Percentiles rank a stretch among this genome's conserved stretches.
Conservation (phyloP, 2,797 vertebrate genomes). For the Gymnothorax reevesii region DNA sequence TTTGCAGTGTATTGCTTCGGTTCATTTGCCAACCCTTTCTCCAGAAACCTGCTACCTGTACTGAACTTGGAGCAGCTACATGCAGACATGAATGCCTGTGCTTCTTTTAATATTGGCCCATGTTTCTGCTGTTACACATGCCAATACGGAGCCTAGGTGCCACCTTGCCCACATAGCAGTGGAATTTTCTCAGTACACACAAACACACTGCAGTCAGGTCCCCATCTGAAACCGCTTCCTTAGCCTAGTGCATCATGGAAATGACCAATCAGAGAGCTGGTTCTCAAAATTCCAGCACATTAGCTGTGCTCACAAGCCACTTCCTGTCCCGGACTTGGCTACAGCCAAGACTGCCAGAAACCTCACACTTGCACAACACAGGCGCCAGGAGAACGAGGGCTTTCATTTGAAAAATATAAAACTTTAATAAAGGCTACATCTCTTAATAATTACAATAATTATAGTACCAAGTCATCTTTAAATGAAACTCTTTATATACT, state of each 20-base stretch:
- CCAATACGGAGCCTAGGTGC: not conserved
- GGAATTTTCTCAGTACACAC: not conserved
- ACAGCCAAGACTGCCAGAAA: constrained; percentile 3
- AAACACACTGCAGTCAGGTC: not conserved
- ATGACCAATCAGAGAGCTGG: constrained; percentile 28
- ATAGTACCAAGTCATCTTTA: constrained; percentile 98
- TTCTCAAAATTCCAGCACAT: constrained; percentile 29
- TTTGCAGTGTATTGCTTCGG: not conserved
- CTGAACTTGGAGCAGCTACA: not conserved
- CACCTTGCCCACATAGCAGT: not conserved
- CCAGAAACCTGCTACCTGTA: not conserved
- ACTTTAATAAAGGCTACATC: constrained; percentile 99
- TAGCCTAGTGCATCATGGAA: constrained; percentile 37
- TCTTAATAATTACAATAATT: constrained; percentile 99
- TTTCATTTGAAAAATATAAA: constrained; percentile 99
- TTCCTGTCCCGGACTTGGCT: constrained; percentile 42
- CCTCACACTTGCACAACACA: not conserved
- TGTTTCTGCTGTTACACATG: not conserved
- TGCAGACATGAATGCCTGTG: not conserved
- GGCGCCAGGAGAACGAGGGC: constrained; percentile 54
- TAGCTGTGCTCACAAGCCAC: constrained; percentile 31
- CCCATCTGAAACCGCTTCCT: not conserved
- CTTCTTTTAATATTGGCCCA: not conserved
- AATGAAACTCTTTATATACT: constrained; percentile 96
- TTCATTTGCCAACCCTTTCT: not conserved